Base-by-base conservation (phyloP, 2,113 vertebrate species). In the Carollia perspicillata region DNA sequence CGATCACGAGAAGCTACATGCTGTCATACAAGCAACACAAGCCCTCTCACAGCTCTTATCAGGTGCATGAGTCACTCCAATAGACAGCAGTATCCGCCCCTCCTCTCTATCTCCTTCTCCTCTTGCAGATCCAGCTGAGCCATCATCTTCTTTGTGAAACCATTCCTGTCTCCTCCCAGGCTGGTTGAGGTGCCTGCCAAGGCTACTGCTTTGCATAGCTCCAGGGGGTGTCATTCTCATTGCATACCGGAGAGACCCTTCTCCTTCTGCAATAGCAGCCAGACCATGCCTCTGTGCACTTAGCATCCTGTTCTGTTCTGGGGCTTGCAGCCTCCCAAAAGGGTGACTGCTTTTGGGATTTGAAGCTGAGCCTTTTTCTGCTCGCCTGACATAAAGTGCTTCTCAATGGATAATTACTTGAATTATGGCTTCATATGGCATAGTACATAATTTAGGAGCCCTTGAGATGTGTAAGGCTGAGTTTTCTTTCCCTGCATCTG, bases 211-310 rank as follows among this genome's bases (percentile, higher is more conserved):
- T 23, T 35, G 22, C 68, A 90, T 28, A 63, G 0, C 26, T 37
- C 3, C 3, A 12, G 22, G 11, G 37, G 74, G 4, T 6, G 9
- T 30, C 22, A 5, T n/a, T 60, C 35, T 2, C 33, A 0, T 0
- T 30, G 42, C 4, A 7, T 6, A 2, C 14, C 9, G 26, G 33
- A 30, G 20, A 65, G 8, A 3, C 10, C 26, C 18, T 69, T 18
- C 6, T 87, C 42, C 72, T 44, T 51, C 51, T 53, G 33, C 18
- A 0, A 0, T 1, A 4, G 49, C 33, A 0, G 23, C 49, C 22
- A 30, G 47, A 6, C 18, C 69, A 16, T n/a, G 35, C 35, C 47
- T 63, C 28, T 2, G 16, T 1, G 30, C 11, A 2, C 1, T 77
- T 26, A 13, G 17, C 44, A 20, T 17, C 37, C 53, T 49, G 53